Conservation (phyloP, 2,113 vertebrate species). For the Sceloporus undulatus region DNA sequence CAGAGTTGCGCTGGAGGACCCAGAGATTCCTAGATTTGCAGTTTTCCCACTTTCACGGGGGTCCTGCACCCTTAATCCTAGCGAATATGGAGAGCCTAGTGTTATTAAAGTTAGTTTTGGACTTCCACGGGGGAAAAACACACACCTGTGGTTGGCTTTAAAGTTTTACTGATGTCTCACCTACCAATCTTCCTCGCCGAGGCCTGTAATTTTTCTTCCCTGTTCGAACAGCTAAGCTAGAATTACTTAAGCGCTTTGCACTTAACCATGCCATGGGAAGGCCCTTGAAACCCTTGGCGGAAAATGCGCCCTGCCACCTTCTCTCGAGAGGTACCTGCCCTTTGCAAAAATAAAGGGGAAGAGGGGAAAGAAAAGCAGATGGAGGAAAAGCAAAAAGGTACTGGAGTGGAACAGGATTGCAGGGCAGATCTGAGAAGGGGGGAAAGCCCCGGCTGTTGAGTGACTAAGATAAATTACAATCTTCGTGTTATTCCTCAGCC, state of each 20-base stretch:
- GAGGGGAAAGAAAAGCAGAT: background rate
- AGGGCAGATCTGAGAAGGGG: conserved; percentile 42
- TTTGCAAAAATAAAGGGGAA: background rate
- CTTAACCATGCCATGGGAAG: conserved; percentile 54
- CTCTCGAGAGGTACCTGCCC: conserved; percentile 53
- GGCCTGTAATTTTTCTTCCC: conserved; percentile 44
- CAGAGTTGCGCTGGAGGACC: background rate
- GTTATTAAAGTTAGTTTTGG: no score
- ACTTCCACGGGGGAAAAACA: no score
- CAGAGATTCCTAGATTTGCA: no score
- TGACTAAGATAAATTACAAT: conserved; percentile 65
- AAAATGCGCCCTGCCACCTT: conserved; percentile 40
- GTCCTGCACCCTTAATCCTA: no score
- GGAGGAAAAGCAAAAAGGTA: background rate
- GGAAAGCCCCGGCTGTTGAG: conserved; percentile 49
- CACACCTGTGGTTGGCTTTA: conserved; percentile 28
- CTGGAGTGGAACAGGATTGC: conserved; percentile 44
- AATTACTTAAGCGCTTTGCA: conserved; percentile 61
- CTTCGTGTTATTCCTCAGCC: conserved; percentile 61
- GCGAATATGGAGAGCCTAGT: no score
- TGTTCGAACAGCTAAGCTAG: conserved; percentile 58
- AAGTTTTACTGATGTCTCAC: conserved; percentile 52
- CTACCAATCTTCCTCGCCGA: conserved; percentile 58
- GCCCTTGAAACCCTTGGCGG: conserved; percentile 49
- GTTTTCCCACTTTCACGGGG: no score